Conservation (phyloP, 2,888 invertebrate species). For the Pachymerium ferrugineum region DNA sequence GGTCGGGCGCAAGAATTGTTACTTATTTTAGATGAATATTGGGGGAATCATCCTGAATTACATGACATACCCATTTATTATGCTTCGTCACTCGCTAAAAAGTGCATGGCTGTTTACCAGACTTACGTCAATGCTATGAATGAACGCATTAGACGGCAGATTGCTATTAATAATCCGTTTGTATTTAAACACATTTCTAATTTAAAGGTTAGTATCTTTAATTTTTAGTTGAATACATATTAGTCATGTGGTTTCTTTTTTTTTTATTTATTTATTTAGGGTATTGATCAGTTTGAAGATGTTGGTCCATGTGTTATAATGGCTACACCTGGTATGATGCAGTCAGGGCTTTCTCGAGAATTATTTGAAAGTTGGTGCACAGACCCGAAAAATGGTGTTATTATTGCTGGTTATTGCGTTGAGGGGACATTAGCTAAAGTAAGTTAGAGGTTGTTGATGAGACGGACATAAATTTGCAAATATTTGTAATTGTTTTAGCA, state of each 20-base stretch:
- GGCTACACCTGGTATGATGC: conserved; percentile 99
- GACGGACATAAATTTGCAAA: neutral
- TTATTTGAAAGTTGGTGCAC: conserved; percentile 99
- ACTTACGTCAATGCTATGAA: conserved; percentile 99
- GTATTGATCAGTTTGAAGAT: conserved; percentile 99
- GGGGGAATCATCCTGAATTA: conserved; percentile 93
- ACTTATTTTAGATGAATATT: conserved; percentile 93
- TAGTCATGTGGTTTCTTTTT: no score
- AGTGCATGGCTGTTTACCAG: conserved; percentile 99
- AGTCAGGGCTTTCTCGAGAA: conserved; percentile 93
- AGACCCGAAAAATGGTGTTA: conserved; percentile 95
- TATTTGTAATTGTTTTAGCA: conserved; percentile 51
- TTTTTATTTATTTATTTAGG: conserved; percentile 51
- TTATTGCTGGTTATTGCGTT: conserved; percentile 80
- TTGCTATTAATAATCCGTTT: conserved; percentile 97
- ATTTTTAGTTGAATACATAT: no score
- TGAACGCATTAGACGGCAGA: conserved; percentile 89
- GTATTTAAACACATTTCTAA: conserved; percentile 96
- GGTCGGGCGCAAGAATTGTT: conserved; percentile 94
- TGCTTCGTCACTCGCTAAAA: conserved; percentile 97
- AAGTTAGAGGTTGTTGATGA: neutral
- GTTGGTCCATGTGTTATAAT: conserved; percentile 99
- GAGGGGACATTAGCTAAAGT: conserved; percentile 54
- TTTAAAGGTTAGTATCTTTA: conserved; percentile 67
- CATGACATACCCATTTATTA: conserved; percentile 99